Evolutionary conservation across 2,888 invertebrate species (phyloP).

Genomic region (Zelleria hepariella): DNA sequence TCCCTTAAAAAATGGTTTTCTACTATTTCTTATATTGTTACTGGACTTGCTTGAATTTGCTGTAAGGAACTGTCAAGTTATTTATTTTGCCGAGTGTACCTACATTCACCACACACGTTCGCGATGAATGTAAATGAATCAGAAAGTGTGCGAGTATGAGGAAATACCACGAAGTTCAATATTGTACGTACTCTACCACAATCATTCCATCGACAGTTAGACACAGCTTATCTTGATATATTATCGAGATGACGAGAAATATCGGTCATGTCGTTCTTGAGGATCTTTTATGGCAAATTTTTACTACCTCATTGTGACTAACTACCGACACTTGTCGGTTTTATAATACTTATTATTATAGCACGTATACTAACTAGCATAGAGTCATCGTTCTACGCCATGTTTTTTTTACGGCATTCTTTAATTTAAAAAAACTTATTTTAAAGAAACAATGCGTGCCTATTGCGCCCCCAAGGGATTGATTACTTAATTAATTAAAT

Average conservation of each 20-base stretch:
- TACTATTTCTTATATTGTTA: too few relatives aligned
- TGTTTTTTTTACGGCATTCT: too few relatives aligned
- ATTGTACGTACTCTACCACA: background rate
- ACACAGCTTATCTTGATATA: background rate
- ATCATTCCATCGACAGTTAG: background rate
- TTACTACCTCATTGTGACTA: background rate
- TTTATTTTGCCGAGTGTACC: background rate
- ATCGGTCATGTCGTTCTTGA: too few relatives aligned
- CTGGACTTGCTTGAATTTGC: too few relatives aligned
- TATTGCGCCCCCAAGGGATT: too few relatives aligned
- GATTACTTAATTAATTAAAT: slow-evolving; percentile 11
- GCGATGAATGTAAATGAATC: slow-evolving; percentile 58
- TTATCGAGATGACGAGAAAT: background rate
- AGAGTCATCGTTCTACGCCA: too few relatives aligned
- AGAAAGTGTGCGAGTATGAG: slow-evolving; percentile 51
- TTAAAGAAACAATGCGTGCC: too few relatives aligned
- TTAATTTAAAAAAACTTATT: too few relatives aligned
- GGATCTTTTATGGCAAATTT: background rate
- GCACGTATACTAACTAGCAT: too few relatives aligned
- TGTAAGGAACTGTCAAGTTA: too few relatives aligned
- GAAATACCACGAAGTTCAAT: slow-evolving; percentile 40
- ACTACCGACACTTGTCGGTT: background rate
- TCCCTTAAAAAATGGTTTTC: too few relatives aligned
- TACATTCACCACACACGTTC: background rate
- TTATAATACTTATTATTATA: background rate